Evolutionary conservation across 2,888 invertebrate species (phyloP).

Genomic region (Thysanoteuthis rhombus): DNA sequence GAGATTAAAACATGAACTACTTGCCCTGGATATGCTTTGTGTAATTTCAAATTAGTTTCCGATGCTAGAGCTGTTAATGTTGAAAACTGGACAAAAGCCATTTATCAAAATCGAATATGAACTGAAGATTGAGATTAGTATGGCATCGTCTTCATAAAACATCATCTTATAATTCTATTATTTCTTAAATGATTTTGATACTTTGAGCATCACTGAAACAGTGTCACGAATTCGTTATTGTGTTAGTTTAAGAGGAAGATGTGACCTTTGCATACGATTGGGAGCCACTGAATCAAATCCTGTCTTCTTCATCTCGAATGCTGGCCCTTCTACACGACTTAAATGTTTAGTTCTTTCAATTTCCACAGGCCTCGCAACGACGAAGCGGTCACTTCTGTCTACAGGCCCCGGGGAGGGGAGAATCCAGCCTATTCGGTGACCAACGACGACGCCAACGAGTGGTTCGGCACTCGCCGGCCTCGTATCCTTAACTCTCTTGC

Average conservation of each 20-base stretch:
- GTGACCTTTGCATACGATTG: neutral
- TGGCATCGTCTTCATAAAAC: too few species aligned
- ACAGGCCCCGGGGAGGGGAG: neutral
- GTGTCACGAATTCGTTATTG: neutral
- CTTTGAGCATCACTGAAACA: too few species aligned
- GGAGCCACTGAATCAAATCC: neutral
- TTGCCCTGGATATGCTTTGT: too few species aligned
- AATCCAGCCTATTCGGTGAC: conserved; percentile 19
- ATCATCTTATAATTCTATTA: too few species aligned
- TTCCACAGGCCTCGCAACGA: conserved; percentile 23
- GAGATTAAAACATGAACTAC: too few species aligned
- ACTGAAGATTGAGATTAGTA: too few species aligned
- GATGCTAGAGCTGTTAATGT: too few species aligned
- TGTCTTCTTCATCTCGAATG: neutral
- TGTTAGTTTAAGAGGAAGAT: neutral
- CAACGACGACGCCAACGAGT: neutral
- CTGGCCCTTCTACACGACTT: conserved; percentile 1
- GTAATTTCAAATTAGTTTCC: too few species aligned
- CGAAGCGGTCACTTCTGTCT: neutral
- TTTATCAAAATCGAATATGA: too few species aligned
- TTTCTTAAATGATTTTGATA: too few species aligned
- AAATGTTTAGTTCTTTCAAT: conserved; percentile 17
- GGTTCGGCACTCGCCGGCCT: neutral
- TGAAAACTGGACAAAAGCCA: too few species aligned
- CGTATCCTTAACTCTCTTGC: neutral